phyloP scores from a whole-genome alignment of 2,797 vertebrate species.

The Lutjanus campechanus region DNA sequence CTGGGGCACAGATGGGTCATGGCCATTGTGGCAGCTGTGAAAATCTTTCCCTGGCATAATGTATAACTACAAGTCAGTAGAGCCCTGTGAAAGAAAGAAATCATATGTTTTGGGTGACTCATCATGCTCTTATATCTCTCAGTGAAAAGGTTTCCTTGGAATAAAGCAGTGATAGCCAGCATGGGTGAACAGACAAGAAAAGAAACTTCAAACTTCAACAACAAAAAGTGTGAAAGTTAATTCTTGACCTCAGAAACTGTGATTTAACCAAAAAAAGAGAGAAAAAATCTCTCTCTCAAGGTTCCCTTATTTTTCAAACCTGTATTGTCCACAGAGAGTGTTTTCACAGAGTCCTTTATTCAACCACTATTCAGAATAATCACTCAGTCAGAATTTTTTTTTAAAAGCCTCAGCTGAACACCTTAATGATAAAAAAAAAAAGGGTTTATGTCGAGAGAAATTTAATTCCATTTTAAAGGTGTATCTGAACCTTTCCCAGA shows the following conservation, averaged over 20 bases:
- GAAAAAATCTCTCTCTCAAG: background rate
- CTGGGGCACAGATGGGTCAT: too few relatives aligned
- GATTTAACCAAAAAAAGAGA: background rate
- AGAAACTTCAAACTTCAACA: background rate
- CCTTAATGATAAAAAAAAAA: background rate
- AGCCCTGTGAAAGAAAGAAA: background rate
- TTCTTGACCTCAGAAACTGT: background rate
- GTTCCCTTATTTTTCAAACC: background rate
- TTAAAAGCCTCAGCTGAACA: conserved; percentile 2
- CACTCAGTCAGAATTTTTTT: background rate
- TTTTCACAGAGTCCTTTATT: conserved; percentile 23
- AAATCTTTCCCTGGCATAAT: too few relatives aligned
- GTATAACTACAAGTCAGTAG: conserved; percentile 11
- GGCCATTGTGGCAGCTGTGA: too few relatives aligned
- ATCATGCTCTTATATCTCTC: background rate
- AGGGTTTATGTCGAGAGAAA: background rate
- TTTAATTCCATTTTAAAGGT: background rate
- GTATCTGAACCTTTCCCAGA: background rate
- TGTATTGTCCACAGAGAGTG: background rate
- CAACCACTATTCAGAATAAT: background rate
- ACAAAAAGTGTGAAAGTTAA: background rate
- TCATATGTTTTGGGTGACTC: background rate
- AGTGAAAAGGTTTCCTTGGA: background rate
- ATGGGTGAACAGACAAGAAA: background rate
- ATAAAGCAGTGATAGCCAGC: background rate